Conservation (phyloP, 2,888 invertebrate species). For the Tipula lateralis region DNA sequence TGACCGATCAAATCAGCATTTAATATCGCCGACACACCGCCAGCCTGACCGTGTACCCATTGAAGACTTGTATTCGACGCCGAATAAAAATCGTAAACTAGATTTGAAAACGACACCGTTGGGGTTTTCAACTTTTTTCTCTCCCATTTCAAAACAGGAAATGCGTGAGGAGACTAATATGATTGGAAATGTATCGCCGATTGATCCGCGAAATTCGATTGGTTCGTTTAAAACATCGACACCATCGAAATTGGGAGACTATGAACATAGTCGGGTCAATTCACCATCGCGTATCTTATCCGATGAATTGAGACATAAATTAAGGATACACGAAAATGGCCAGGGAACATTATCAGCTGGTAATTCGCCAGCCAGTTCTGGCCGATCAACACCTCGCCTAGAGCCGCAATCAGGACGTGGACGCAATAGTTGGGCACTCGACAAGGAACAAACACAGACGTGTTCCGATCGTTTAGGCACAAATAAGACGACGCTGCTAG, state of each 20-base stretch:
- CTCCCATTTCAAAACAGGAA: slow-evolving; percentile 35
- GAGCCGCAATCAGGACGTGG: slow-evolving; percentile 45
- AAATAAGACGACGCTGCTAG: slow-evolving; percentile 72
- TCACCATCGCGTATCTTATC: slow-evolving; percentile 52
- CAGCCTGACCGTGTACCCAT: slow-evolving; percentile 32
- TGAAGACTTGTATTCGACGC: slow-evolving; percentile 48
- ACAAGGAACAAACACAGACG: slow-evolving; percentile 48
- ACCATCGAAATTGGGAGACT: slow-evolving; percentile 51
- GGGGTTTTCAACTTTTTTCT: slow-evolving; percentile 38
- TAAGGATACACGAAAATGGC: slow-evolving; percentile 33
- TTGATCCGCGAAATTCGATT: slow-evolving; percentile 56
- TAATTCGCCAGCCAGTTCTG: slow-evolving; percentile 53
- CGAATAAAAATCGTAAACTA: slow-evolving; percentile 37
- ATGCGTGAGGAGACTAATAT: slow-evolving; percentile 38
- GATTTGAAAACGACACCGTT: slow-evolving; percentile 36
- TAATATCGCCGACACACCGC: slow-evolving; percentile 33
- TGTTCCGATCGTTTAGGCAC: slow-evolving; percentile 63
- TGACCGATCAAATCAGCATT: slow-evolving; percentile 33
- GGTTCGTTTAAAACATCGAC: slow-evolving; percentile 64
- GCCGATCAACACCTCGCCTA: slow-evolving; percentile 48
- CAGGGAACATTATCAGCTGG: slow-evolving; percentile 47
- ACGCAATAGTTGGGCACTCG: slow-evolving; percentile 60
- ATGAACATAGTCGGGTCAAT: slow-evolving; percentile 46
- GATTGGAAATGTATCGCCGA: slow-evolving; percentile 61
- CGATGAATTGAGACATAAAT: slow-evolving; percentile 57